Evolutionary conservation across 1,140 invertebrate genomes (phyloP).

Genomic region (Muscidifurax raptorellus): DNA sequence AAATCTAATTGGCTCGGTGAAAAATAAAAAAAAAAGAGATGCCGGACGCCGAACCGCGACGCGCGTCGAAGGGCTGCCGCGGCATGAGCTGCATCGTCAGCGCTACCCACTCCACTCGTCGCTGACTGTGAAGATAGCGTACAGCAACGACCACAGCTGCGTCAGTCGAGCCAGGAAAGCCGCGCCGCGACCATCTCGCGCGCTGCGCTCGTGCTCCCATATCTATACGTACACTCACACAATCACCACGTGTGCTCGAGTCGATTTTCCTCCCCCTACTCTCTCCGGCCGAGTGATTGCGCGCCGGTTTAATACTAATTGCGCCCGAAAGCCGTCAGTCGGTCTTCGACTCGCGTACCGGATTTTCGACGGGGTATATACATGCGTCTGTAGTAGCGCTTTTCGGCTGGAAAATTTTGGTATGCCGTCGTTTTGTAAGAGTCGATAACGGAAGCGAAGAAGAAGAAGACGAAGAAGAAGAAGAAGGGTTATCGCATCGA

Average conservation of each 20-base stretch:
- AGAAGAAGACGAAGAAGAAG: too few species aligned
- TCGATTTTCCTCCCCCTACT: not conserved
- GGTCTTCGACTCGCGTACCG: not conserved
- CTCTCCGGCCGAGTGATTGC: not conserved
- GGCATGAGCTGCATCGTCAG: not conserved
- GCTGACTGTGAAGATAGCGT: not conserved
- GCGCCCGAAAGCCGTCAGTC: not conserved
- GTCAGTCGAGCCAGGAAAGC: conserved; percentile 18
- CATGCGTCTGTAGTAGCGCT: not conserved
- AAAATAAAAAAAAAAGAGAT: not conserved
- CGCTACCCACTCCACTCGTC: not conserved
- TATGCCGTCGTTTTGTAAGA: not conserved
- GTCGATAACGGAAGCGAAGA: not conserved
- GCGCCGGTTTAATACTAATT: conserved; percentile 6
- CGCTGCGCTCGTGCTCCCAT: not conserved
- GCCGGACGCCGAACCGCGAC: not conserved
- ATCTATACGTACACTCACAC: not conserved
- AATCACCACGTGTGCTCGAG: not conserved
- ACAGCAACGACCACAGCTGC: too few species aligned
- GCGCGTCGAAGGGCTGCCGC: not conserved
- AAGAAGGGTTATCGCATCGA: not conserved
- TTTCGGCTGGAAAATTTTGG: not conserved
- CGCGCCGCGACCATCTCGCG: conserved; percentile 10
- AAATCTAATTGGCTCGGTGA: not conserved
- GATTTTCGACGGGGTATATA: not conserved